phyloP scores from a whole-genome alignment of 1,140 invertebrate genomes.

The Macrosteles quadrilineatus region DNA sequence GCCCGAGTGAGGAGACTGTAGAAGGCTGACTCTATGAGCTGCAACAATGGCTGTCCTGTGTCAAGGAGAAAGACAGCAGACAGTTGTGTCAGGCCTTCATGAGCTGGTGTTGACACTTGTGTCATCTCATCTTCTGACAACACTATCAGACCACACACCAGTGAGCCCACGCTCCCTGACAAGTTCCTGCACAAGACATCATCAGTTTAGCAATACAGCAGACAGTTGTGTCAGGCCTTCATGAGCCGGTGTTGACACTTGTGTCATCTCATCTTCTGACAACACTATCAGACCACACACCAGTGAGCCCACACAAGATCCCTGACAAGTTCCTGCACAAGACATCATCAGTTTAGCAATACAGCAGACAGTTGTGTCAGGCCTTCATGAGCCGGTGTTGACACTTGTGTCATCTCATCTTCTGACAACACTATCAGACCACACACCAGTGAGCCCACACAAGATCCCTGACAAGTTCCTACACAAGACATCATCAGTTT shows the following conservation, averaged over 20 bases:
- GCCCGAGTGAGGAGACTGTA: constrained; percentile 35
- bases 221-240: not conserved
- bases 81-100: not conserved
- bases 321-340: constrained; percentile 34
- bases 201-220: constrained; percentile 31
- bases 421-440: constrained; percentile 37
- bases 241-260: constrained; percentile 27
- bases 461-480: constrained; percentile 36
- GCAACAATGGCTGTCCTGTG: constrained; percentile 31
- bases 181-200: constrained; percentile 34
- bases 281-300: constrained; percentile 37
- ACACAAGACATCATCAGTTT: constrained; percentile 33
- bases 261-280: constrained; percentile 37
- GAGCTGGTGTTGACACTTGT: constrained; percentile 25
- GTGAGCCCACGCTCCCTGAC: constrained; percentile 30
- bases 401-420: constrained; percentile 36
- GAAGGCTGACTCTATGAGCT: constrained; percentile 39
- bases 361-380: constrained; percentile 3
- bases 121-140: constrained; percentile 38
- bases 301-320: constrained; percentile 34
- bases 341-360: constrained; percentile 33
- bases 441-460: constrained; percentile 35
- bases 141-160: constrained; percentile 37
- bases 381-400: not conserved
- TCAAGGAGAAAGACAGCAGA: constrained; percentile 7